A percentile compares a stretch with the other conserved stretches of the same genome.
phyloP scores from a whole-genome alignment of 2,797 vertebrate genomes.

The Gambusia yucatana region DNA sequence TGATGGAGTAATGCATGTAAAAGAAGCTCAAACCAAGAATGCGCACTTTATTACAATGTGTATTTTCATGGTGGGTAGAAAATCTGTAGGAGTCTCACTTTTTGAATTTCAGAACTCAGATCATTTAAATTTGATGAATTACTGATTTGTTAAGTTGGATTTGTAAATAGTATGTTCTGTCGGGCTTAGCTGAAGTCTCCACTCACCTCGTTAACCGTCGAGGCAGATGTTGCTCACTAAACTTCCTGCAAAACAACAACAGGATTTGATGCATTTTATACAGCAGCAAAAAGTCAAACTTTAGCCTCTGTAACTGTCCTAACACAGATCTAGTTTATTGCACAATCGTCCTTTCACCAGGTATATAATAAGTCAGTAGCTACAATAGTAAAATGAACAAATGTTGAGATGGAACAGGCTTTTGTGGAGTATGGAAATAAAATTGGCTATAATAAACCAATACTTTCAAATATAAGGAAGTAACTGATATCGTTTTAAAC shows the following conservation, averaged over 20 bases:
- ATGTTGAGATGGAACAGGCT: neutral
- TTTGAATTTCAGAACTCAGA: neutral
- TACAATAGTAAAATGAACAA: neutral
- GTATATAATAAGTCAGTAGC: neutral
- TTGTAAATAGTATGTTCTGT: neutral
- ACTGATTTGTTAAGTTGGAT: neutral
- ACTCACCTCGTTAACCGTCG: conserved; percentile 82
- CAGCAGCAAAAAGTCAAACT: neutral
- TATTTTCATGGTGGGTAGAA: neutral
- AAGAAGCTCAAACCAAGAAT: neutral
- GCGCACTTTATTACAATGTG: neutral
- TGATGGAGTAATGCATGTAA: neutral
- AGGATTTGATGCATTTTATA: conserved; percentile 16
- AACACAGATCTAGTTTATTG: too few relatives aligned
- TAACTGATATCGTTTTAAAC: neutral
- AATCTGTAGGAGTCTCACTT: neutral
- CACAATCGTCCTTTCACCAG: neutral
- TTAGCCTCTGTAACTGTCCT: neutral
- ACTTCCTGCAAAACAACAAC: conserved; percentile 79
- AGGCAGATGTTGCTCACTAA: conserved; percentile 80
- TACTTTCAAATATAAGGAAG: neutral
- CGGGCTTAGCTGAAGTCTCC: neutral
- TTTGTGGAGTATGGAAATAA: neutral
- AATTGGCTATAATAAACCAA: neutral
- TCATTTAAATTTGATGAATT: neutral